Conservation (phyloP, 2,888 invertebrate species). For the Amaurobius ferox region DNA sequence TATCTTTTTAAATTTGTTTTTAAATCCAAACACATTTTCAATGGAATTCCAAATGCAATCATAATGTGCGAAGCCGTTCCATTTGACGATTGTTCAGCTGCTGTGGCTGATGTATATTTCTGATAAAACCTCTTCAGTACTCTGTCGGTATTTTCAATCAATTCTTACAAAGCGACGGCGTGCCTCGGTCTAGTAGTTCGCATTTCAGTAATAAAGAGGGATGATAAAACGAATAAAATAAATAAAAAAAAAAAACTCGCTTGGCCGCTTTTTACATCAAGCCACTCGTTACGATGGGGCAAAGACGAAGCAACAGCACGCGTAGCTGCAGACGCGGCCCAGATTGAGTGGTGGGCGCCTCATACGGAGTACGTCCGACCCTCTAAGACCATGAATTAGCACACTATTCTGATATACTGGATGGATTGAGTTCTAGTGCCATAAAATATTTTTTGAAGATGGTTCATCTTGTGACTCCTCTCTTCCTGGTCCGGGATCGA, state of each 20-base stretch:
- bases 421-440: conserved; percentile 45
- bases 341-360: conserved; percentile 23
- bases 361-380: conserved; percentile 3
- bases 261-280: conserved; percentile 33
- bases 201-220: conserved; percentile 23
- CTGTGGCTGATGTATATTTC: not conserved
- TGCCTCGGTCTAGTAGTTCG: conserved; percentile 55
- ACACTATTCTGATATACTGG: not conserved
- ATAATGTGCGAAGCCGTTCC: no score
- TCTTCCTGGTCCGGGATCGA: conserved; percentile 68
- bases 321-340: conserved; percentile 52
- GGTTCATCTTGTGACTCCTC: conserved; percentile 66
- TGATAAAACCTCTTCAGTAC: not conserved
- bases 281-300: conserved; percentile 35
- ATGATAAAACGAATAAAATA: conserved; percentile 18
- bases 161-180: not conserved
- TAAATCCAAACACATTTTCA: no score
- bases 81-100: not conserved
- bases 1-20: no score
- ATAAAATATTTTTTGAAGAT: conserved; percentile 24
- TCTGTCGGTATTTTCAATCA: not conserved
- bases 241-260: conserved; percentile 51
- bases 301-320: conserved; percentile 23
- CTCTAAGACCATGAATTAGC: not conserved
- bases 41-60: no score